These are phyloP conservation scores for Quadroppia sp. DNA, from an alignment of 2,888 invertebrate genomes.

Conservation along the genomic window DNA sequence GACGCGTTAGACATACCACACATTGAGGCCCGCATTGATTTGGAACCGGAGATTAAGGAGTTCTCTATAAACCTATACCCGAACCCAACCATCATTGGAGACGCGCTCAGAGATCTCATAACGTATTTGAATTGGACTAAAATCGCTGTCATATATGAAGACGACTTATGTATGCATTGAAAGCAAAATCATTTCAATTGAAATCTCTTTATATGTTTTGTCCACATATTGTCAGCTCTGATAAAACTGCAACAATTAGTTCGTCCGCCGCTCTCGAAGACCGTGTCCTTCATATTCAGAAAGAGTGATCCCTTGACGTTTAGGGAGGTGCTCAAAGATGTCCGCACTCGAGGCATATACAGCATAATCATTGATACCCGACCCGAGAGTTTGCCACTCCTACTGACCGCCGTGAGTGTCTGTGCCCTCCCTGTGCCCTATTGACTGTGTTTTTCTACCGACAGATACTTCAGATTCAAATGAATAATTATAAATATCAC, in stretches of 20 bases:
- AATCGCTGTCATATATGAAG: constrained; percentile 88
- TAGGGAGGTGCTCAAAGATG: constrained; percentile 69
- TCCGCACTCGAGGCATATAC: constrained; percentile 78
- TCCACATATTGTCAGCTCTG: constrained; percentile 60
- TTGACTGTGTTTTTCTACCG: no score
- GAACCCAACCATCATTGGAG: constrained; percentile 71
- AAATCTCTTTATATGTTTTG: not conserved
- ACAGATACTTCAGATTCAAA: constrained; percentile 86
- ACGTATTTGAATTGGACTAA: constrained; percentile 85
- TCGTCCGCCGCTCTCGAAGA: constrained; percentile 59
- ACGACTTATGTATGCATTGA: constrained; percentile 58
- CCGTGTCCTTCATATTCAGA: constrained; percentile 64
- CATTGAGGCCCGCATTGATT: constrained; percentile 65
- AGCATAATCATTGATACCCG: constrained; percentile 82
- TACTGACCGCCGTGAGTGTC: constrained; percentile 79
- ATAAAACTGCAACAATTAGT: constrained; percentile 79
- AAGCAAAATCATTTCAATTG: not conserved
- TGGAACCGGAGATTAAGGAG: constrained; percentile 58
- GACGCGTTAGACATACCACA: constrained; percentile 83
- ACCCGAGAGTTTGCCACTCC: constrained; percentile 67
- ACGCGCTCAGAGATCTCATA: constrained; percentile 76
- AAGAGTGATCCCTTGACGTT: constrained; percentile 64
- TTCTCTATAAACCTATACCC: constrained; percentile 87
- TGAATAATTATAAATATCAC: constrained; percentile 91
- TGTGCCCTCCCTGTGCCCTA: no score